phyloP scores from a whole-genome alignment of 30 jellyfish, hydroid and myxozoan species.

The Chrysaora quinquecirrha region DNA sequence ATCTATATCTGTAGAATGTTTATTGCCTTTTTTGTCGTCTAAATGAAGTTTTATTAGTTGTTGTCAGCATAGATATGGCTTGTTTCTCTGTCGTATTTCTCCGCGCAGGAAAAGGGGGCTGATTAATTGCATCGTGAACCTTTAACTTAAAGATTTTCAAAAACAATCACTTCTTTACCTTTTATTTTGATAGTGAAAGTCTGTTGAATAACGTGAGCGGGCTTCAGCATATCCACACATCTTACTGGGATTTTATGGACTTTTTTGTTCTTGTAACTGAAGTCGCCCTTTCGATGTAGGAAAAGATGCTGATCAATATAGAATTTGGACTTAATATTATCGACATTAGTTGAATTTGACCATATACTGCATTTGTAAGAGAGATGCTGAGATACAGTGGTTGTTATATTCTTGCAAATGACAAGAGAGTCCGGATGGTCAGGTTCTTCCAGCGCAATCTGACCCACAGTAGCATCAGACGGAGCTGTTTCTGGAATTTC shows the following conservation, averaged over 20 bases:
- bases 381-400: conserved; percentile 1
- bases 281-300: conserved; percentile 42
- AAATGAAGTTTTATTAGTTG: too few relatives aligned
- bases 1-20: too few relatives aligned
- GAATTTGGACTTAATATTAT: conserved; percentile 27
- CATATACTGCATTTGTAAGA: conserved; percentile 35
- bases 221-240: conserved; percentile 50
- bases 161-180: conserved; percentile 50
- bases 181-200: conserved; percentile 31
- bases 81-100: too few relatives aligned
- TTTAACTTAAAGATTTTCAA: too few relatives aligned
- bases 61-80: too few relatives aligned
- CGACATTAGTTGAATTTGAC: conserved; percentile 6
- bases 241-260: conserved; percentile 35
- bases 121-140: too few relatives aligned
- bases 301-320: conserved; percentile 31
- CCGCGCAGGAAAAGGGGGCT: too few relatives aligned
- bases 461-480: conserved; percentile 36
- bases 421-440: conserved; percentile 68
- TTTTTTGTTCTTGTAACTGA: conserved; percentile 7
- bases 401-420: conserved; percentile 22
- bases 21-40: too few relatives aligned
- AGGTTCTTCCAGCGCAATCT: conserved; percentile 65
- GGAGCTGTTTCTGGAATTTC: conserved; percentile 60
- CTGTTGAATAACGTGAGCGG: conserved; percentile 27